These are phyloP conservation scores for Spheniscus mendiculus DNA, from an alignment of 2,113 vertebrate species.

Conservation along the genomic window DNA sequence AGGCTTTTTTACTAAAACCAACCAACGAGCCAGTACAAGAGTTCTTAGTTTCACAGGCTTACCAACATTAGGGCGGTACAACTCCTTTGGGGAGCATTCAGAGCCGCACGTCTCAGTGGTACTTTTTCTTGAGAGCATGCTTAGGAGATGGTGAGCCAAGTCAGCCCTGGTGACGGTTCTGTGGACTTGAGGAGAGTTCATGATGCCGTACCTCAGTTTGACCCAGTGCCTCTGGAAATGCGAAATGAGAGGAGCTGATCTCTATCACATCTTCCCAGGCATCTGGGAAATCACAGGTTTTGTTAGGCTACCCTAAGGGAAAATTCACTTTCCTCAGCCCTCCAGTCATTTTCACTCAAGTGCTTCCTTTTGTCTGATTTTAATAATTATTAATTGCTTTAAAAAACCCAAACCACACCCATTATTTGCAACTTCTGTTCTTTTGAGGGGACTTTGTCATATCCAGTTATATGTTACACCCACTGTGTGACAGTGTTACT, in stretches of 20 bases:
- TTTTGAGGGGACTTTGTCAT: neutral
- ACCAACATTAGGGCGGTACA: neutral
- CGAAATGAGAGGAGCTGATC: neutral
- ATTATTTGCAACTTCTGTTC: neutral
- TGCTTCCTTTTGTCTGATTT: neutral
- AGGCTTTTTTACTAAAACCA: neutral
- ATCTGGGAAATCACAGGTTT: neutral
- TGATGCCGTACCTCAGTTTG: neutral
- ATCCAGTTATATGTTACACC: neutral
- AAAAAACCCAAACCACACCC: neutral
- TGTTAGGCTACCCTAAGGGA: neutral
- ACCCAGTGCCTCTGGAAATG: neutral
- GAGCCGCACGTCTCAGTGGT: accelerated
- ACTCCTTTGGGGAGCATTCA: neutral
- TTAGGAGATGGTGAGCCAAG: neutral
- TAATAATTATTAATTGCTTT: neutral
- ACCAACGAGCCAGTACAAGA: neutral
- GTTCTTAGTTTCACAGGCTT: neutral
- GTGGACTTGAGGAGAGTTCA: neutral
- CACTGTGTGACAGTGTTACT: neutral
- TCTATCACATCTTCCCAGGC: neutral
- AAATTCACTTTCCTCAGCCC: neutral
- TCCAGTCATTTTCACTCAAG: neutral
- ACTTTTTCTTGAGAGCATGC: neutral
- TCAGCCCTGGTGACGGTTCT: neutral